Percentiles rank a stretch among this genome's conserved stretches.
phyloP scores from a whole-genome alignment of 2,797 vertebrate species.

The Sciurus carolinensis region DNA sequence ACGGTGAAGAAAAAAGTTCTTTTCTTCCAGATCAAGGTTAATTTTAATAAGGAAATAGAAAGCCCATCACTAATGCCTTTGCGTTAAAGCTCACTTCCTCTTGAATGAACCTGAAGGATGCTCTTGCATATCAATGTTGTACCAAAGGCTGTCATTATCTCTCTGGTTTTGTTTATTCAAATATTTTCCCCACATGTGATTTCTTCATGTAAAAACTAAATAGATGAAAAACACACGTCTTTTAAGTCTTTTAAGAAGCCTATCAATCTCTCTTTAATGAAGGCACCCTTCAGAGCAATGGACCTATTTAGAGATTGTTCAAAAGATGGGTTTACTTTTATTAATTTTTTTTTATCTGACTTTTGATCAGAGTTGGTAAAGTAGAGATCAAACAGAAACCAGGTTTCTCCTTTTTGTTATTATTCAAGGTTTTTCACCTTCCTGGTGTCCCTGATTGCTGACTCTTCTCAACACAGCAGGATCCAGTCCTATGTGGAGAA shows the following conservation, averaged over 20 bases:
- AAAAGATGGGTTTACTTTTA: constrained; percentile 62
- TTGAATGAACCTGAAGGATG: constrained; percentile 45
- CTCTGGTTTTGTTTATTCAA: constrained; percentile 71
- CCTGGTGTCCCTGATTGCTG: background rate
- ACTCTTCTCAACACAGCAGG: background rate
- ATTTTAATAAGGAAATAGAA: constrained; percentile 80
- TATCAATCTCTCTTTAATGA: constrained; percentile 62
- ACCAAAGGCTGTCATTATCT: constrained; percentile 68
- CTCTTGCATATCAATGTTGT: constrained; percentile 69
- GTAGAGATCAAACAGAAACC: constrained; percentile 28
- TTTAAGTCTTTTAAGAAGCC: constrained; percentile 62
- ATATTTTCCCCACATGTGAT: constrained; percentile 69
- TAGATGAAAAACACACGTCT: constrained; percentile 68
- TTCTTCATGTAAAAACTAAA: constrained; percentile 72
- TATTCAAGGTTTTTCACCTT: constrained; percentile 22
- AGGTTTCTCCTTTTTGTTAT: constrained; percentile 24
- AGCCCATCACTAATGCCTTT: constrained; percentile 68
- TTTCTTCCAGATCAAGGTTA: constrained; percentile 79
- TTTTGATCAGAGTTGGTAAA: constrained; percentile 67
- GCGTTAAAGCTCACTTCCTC: constrained; percentile 72
- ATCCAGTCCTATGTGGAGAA: background rate
- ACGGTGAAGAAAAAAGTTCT: constrained; percentile 59
- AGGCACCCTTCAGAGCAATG: constrained; percentile 40
- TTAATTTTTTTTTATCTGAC: constrained; percentile 6
- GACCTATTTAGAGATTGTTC: constrained; percentile 29